Evolutionary conservation across 2,888 invertebrate genomes (phyloP).

Genomic region (Lepidocyrtoides sp.): DNA sequence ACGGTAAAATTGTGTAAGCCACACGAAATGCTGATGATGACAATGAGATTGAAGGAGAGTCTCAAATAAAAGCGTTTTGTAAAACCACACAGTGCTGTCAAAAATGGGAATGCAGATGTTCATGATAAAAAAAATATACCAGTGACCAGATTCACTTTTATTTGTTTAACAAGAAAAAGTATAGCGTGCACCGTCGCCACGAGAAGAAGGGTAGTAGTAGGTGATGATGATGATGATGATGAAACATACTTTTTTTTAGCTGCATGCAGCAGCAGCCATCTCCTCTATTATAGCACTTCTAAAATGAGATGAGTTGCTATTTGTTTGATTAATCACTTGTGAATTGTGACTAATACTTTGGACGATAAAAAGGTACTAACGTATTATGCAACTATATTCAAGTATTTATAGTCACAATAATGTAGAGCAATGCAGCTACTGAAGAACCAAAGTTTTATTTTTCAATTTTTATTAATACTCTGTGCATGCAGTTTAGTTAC

Average conservation of each 20-base stretch:
- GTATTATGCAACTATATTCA: background rate
- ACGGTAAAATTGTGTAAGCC: background rate
- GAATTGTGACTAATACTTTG: background rate
- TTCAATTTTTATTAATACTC: constrained; percentile 10
- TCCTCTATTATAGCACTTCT: background rate
- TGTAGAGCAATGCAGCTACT: background rate
- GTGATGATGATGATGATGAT: background rate
- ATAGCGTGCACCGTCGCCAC: background rate
- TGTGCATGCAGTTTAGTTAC: constrained; percentile 1
- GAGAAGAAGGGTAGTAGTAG: background rate
- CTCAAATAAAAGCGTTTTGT: background rate
- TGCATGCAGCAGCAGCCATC: background rate
- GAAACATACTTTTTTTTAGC: background rate
- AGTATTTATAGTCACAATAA: background rate
- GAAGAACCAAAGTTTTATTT: background rate
- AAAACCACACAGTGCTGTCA: constrained; percentile 10
- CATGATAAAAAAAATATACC: background rate
- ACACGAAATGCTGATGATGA: background rate
- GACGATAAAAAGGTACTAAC: no score
- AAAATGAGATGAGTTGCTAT: constrained; percentile 3
- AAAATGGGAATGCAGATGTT: constrained; percentile 6
- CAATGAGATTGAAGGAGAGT: no score
- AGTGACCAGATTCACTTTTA: constrained; percentile 14
- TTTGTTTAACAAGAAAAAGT: background rate
- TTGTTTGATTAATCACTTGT: background rate